These are phyloP conservation scores for Megatriorchis doriae DNA, from an alignment of 2,113 vertebrate species.

Conservation along the genomic window DNA sequence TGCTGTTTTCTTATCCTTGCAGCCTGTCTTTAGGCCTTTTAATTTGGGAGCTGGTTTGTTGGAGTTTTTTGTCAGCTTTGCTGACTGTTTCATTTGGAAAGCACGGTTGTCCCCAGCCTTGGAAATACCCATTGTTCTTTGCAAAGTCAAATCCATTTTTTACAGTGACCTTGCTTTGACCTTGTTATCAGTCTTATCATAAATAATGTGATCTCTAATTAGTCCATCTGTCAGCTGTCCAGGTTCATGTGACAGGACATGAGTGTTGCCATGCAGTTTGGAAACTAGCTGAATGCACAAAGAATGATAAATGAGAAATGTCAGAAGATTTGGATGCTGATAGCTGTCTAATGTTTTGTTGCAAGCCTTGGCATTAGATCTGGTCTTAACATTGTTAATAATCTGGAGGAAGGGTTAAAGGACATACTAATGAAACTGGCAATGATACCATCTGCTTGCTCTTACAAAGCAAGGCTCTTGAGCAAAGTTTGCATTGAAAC, in stretches of 20 bases:
- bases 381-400: background rate
- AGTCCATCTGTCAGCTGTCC: constrained; percentile 34
- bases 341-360: background rate
- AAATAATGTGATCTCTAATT: background rate
- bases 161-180: background rate
- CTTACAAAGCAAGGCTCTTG: background rate
- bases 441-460: background rate
- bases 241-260: background rate
- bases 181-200: background rate
- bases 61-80: background rate
- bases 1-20: background rate
- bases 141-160: background rate
- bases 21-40: background rate
- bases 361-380: background rate
- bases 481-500: background rate
- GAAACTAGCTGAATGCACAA: background rate
- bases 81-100: background rate
- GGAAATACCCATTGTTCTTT: background rate
- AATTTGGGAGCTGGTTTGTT: background rate
- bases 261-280: background rate
- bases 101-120: background rate
- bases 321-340: background rate
- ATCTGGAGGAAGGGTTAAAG: background rate
- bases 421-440: background rate
- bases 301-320: background rate